A percentile compares a stretch with the other conserved stretches of the same genome.
These are phyloP conservation scores for Aphaenogaster ashmeadi DNA, from an alignment of 1,140 invertebrate genomes.

Conservation along the genomic window DNA sequence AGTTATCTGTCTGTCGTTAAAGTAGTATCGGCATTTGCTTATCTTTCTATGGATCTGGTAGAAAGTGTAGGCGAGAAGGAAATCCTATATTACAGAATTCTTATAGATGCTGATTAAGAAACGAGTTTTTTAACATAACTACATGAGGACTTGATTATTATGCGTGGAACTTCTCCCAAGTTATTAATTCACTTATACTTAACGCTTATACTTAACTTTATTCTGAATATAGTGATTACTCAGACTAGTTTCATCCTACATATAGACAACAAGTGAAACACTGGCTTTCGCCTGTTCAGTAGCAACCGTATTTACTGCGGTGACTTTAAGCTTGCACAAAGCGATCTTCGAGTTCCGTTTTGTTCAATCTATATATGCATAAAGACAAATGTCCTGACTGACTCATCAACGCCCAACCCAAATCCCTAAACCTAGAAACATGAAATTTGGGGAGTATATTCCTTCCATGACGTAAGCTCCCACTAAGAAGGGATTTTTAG, in stretches of 20 bases:
- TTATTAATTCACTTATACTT: constrained; percentile 7
- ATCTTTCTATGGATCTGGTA: constrained; percentile 3
- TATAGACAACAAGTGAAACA: not conserved
- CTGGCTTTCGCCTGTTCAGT: constrained; percentile 12
- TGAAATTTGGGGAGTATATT: too few relatives aligned
- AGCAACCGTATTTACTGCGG: constrained; percentile 36
- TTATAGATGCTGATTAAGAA: not conserved
- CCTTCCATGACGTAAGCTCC: too few relatives aligned
- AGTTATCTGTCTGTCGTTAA: not conserved
- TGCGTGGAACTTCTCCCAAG: not conserved
- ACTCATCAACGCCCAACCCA: too few relatives aligned
- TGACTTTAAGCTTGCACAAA: not conserved
- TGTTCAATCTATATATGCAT: not conserved
- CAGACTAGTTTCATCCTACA: not conserved
- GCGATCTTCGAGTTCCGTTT: not conserved
- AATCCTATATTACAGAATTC: not conserved
- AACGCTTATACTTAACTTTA: not conserved
- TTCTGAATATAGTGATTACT: not conserved
- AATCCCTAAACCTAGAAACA: too few relatives aligned
- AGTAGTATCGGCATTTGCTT: not conserved
- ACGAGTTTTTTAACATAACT: not conserved
- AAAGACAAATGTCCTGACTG: too few relatives aligned
- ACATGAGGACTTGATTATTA: not conserved
- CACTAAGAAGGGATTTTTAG: too few relatives aligned
- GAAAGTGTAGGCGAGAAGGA: constrained; percentile 8